Evolutionary conservation across 2,888 invertebrate species (phyloP), one percentile per base, ranked within the genome.

Genomic region (Calephelis perditalis): DNA sequence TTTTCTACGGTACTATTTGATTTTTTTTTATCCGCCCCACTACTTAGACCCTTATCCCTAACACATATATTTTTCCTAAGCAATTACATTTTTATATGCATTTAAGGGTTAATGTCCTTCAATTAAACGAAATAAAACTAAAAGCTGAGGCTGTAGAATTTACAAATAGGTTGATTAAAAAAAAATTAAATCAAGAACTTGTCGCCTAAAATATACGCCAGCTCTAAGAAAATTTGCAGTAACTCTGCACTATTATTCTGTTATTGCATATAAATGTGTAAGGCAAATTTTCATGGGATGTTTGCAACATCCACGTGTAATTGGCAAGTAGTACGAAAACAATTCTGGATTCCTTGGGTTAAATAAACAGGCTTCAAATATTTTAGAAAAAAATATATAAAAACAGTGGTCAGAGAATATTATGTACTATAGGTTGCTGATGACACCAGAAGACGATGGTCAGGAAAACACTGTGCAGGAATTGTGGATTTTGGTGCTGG

Each of bases 291-390:
- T 54, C 11, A 59, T 54, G 52, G 44, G 54, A 59, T 54, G 40
- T 12, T 26, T 72, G 36, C 70, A 69, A 40, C 70, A 71, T 60
- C 69, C 69, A n/a, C 63, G 67, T 26, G 65, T 65, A 15, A 15
- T 15, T 15, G 1, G 15, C 15, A 15, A 15, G 15, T 15, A 15
- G 15, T 15, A 15, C 15, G 1, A 58, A 70, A 55, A 15, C 15
- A 15, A 15, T 15, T 15, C 15, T 15, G 15, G 15, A 2, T 61
- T 46, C 9, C 69, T 70, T 26, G 72, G 70, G 1, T 69, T 69
- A 58, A 69, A 62, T 11, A 59, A 61, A 46, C 64, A 67, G 63
- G 67, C 69, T 26, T 57, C 68, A 10, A 55, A 68, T 44, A 56
- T 67, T 55, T 58, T 71, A 63, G 43, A 65, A 59, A 66, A 65